Conservation (phyloP, 2,113 vertebrate species). For the Actinemys pallida region DNA sequence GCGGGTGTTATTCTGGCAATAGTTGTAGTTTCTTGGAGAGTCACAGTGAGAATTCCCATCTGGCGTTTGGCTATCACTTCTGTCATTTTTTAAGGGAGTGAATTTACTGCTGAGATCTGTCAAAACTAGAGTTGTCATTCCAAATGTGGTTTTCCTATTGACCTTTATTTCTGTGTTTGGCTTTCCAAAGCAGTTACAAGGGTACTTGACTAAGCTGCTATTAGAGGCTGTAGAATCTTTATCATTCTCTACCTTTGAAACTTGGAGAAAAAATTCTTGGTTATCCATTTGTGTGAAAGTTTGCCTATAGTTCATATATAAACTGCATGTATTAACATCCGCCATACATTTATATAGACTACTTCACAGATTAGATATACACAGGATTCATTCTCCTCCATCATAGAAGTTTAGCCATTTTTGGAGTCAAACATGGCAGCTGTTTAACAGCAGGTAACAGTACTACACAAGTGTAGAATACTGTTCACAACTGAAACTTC, state of each 20-base stretch:
- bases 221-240: constrained; percentile 67
- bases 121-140: constrained; percentile 89
- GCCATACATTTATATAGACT: background rate
- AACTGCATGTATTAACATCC: background rate
- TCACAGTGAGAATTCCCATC: background rate
- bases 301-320: background rate
- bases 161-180: constrained; percentile 87
- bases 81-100: background rate
- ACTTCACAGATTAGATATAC: background rate
- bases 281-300: background rate
- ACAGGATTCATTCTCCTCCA: background rate
- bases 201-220: constrained; percentile 87
- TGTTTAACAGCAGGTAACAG: background rate
- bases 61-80: background rate
- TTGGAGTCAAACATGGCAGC: rapidly evolving
- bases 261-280: constrained; percentile 66
- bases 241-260: constrained; percentile 54
- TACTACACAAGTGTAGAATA: background rate
- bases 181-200: constrained; percentile 88
- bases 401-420: background rate
- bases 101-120: constrained; percentile 82
- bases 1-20: background rate
- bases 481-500: background rate
- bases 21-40: constrained; percentile 58
- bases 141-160: constrained; percentile 90